Conservation (phyloP, 2,888 invertebrate genomes). For the Scaptomyza tumidula region DNA sequence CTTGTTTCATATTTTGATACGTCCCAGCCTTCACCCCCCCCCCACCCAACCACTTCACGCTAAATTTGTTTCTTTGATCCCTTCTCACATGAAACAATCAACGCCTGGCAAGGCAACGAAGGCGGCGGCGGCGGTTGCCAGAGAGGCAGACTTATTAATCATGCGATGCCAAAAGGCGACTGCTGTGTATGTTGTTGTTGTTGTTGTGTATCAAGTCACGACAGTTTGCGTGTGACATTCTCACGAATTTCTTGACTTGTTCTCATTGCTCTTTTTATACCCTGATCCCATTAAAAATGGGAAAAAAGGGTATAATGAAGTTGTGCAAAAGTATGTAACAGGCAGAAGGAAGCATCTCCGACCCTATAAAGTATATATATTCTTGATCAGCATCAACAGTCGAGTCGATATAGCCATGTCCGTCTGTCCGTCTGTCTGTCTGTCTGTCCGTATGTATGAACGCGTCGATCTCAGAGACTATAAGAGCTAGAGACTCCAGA, state of each 20-base stretch:
- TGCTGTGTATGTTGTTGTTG: constrained; percentile 8
- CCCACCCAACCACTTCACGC: constrained; percentile 1
- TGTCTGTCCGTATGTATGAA: no score
- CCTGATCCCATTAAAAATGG: no score
- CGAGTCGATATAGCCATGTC: no score
- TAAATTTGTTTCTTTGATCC: constrained; percentile 53
- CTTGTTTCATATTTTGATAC: no score
- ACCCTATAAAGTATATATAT: no score
- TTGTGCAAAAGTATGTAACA: no score
- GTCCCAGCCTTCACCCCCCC: constrained; percentile 6
- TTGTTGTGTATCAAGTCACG: constrained; percentile 55
- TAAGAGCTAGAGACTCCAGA: no score
- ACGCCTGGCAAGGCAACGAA: constrained; percentile 19
- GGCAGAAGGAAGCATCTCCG: no score
- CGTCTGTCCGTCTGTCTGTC: no score
- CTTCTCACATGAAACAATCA: constrained; percentile 64
- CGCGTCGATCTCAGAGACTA: no score
- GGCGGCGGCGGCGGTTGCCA: constrained; percentile 16
- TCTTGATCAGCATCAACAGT: no score
- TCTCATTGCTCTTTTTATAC: constrained; percentile 27
- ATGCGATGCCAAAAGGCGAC: constrained; percentile 31
- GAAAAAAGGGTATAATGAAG: no score
- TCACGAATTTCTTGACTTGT: constrained; percentile 14
- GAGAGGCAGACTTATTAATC: constrained; percentile 50
- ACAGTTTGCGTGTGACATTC: constrained; percentile 58